Evolutionary conservation across 2,888 invertebrate species (phyloP).

Genomic region (Diarsia rubi): DNA sequence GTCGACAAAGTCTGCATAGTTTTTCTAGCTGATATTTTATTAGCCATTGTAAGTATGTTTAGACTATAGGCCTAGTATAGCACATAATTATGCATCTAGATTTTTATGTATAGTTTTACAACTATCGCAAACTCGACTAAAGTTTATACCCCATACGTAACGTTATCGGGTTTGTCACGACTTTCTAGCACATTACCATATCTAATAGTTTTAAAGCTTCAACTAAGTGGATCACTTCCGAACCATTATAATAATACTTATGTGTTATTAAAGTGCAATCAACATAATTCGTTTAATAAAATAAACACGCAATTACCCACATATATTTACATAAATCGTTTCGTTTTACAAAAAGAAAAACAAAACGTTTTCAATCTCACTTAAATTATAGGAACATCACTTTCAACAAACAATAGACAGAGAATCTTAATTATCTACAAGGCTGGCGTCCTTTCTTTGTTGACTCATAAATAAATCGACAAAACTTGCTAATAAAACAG

Average conservation of each 20-base stretch:
- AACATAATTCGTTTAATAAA: slow-evolving; percentile 19
- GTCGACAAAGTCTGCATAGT: not conserved
- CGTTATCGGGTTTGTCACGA: slow-evolving; percentile 6
- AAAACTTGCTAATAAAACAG: slow-evolving; percentile 7
- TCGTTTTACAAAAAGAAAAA: not conserved
- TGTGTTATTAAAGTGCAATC: slow-evolving; percentile 30
- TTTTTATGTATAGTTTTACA: not conserved
- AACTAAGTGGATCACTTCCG: slow-evolving; percentile 31
- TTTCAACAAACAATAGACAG: not conserved
- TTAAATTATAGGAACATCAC: not conserved
- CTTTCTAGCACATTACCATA: slow-evolving; percentile 41
- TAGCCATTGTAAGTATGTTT: no score
- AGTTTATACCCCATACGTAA: slow-evolving; percentile 8
- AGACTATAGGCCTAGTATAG: no score
- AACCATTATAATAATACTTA: slow-evolving; percentile 5
- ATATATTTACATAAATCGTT: not conserved
- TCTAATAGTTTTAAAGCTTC: slow-evolving; percentile 34
- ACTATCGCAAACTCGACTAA: slow-evolving; percentile 21
- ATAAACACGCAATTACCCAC: slow-evolving; percentile 1
- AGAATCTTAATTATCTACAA: not conserved
- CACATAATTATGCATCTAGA: no score
- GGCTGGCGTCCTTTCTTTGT: not conserved
- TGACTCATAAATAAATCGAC: not conserved
- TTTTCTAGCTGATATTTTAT: not conserved
- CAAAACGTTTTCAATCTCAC: not conserved